Conservation (phyloP, 2,113 vertebrate genomes). For the Isichthys henryi region DNA sequence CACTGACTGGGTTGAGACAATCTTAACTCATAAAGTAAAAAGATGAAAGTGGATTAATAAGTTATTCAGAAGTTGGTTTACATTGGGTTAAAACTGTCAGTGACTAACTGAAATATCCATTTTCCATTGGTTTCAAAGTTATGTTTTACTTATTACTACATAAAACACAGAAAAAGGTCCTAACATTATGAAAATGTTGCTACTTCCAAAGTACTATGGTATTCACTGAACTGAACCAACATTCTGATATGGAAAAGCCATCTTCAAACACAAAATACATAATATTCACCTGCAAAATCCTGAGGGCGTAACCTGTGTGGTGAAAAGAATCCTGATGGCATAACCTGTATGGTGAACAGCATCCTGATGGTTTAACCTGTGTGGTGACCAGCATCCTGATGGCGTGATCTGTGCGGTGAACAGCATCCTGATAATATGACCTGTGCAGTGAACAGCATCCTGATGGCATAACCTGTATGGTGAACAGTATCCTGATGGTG, state of each 20-base stretch:
- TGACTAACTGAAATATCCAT: not conserved
- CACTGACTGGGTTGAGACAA: not conserved
- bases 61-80: not conserved
- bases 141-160: not conserved
- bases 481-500: not conserved
- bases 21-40: not conserved
- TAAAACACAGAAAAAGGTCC: not conserved
- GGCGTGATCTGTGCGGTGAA: not conserved
- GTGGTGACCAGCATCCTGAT: not conserved
- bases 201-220: not conserved
- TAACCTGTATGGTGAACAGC: not conserved
- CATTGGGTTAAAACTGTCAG: not conserved
- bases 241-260: not conserved
- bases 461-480: not conserved
- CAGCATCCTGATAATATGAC: no score
- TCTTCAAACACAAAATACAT: not conserved
- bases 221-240: not conserved
- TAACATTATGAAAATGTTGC: not conserved
- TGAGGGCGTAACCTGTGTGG: not conserved
- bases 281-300: not conserved
- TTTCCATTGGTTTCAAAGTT: not conserved
- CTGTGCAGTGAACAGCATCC: not conserved
- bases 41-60: not conserved
- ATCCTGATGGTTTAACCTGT: not conserved
- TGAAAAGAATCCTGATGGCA: not conserved